Base-by-base conservation (phyloP, 2,888 invertebrate species). In the Polyommatus icarus region DNA sequence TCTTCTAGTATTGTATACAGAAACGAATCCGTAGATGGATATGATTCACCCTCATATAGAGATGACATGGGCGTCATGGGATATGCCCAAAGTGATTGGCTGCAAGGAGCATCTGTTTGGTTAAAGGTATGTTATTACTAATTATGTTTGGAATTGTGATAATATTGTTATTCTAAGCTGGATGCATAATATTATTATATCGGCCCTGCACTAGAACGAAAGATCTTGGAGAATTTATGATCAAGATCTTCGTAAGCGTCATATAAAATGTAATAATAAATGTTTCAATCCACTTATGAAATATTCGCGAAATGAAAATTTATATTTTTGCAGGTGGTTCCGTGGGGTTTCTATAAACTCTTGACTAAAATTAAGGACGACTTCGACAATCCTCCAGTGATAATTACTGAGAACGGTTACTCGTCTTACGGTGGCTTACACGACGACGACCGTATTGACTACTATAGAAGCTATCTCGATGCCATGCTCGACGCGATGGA, bases 281-380 rank as follows among this genome's bases (percentile, higher is more conserved):
- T 32, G 4, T 6, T 12, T 46, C 12, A 12, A 12, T 12, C 46
- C 7, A 46, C 46, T 12, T 46, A 46, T 3, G 46, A 46, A 46
- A 32, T n/a, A 71, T 72, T 18, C 24, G 32, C 24, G 57, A 59
- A 7, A 20, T 54, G 10, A 46, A 59, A 40, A 36, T 54, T 46
- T 7, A 61, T 50, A 29, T 32, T 29, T 75, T 78, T 82, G 18
- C 76, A 88, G 92, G 86, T 90, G 7, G 91, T 92, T 6, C 95
- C 95, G 0, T 91, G 93, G 90, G 95, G 95, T 3, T 91, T 96
- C 78, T 86, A 91, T 78, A 93, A 94, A 79, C 79, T 95, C 18
- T 84, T 96, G n/a, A n/a, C n/a, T n/a, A n/a, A n/a, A n/a, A n/a
- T n/a, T n/a, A n/a, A n/a, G n/a, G n/a, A n/a, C n/a, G n/a, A n/a